Evolutionary conservation across 2,797 vertebrate genomes (phyloP).

Genomic region (Epinephelus malabaricus): DNA sequence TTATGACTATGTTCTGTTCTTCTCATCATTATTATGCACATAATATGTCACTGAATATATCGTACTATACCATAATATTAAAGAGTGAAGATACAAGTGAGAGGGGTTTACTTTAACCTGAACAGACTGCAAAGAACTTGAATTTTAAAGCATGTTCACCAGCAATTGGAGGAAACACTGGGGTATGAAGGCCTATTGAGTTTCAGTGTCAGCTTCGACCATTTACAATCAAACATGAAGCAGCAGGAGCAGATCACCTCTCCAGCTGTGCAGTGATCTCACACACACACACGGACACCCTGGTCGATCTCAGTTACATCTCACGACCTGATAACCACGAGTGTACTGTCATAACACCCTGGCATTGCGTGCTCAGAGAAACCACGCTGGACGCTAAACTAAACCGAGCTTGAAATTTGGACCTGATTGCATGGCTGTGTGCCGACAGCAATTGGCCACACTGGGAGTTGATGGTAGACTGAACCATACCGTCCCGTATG

Average conservation of each 20-base stretch:
- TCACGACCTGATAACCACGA: conserved; percentile 56
- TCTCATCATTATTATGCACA: no score
- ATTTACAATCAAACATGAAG: conserved; percentile 53
- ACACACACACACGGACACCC: conserved; percentile 15
- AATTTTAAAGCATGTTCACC: conserved; percentile 13
- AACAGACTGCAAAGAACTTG: conserved; percentile 6
- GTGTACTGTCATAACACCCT: conserved; percentile 56
- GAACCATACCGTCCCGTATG: conserved; percentile 57
- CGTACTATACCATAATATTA: neutral
- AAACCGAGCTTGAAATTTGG: conserved; percentile 79
- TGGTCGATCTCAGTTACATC: conserved; percentile 61
- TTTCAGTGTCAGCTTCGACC: conserved; percentile 35
- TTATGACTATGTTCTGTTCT: no score
- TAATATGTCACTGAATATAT: no score
- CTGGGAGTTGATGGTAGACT: conserved; percentile 86
- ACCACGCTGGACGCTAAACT: conserved; percentile 49
- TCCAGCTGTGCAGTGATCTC: conserved; percentile 57
- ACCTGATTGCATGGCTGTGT: conserved; percentile 76
- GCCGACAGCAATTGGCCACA: conserved; percentile 71
- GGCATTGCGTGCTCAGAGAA: conserved; percentile 43
- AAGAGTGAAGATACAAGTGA: conserved; percentile 18
- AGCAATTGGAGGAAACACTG: conserved; percentile 1
- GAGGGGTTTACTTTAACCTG: neutral
- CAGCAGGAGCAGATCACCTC: conserved; percentile 35
- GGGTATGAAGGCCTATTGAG: conserved; percentile 6